phyloP scores from a whole-genome alignment of 1,140 invertebrate species.

The Drosophila parvula region DNA sequence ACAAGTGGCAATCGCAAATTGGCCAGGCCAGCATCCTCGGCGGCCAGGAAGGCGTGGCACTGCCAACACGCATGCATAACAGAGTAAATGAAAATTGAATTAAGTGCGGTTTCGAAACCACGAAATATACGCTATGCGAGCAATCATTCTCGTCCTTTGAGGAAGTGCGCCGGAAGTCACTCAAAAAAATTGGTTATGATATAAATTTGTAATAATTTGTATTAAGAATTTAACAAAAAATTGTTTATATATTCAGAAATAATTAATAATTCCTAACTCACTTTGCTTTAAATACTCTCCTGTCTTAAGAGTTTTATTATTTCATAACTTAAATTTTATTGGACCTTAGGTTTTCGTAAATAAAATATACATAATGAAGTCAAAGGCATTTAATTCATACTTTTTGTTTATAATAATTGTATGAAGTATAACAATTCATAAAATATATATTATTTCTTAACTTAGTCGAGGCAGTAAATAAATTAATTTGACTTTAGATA shows the following conservation, averaged over 20 bases:
- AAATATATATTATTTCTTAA: no score
- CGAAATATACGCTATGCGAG: constrained; percentile 53
- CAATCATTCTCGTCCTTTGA: constrained; percentile 19
- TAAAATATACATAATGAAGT: background rate
- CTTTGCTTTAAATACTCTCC: background rate
- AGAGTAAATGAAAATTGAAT: constrained; percentile 61
- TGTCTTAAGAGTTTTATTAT: accelerated
- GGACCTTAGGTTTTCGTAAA: no score
- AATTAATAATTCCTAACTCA: background rate
- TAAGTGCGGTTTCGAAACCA: constrained; percentile 54
- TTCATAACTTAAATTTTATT: no score
- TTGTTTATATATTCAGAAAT: background rate
- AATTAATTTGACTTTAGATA: background rate
- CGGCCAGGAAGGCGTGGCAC: background rate
- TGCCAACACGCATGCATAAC: constrained; percentile 55
- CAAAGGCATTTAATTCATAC: no score
- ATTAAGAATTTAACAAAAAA: background rate
- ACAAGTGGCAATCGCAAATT: constrained; percentile 39
- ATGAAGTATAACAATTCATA: no score
- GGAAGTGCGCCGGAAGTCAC: constrained; percentile 1
- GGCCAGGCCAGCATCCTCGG: constrained; percentile 39
- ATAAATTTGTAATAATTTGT: background rate
- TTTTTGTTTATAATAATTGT: no score
- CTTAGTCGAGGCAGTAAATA: background rate
- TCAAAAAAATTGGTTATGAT: constrained; percentile 1